Evolutionary conservation across 2,797 vertebrate genomes (phyloP).

Genomic region (Enteromius viviparus): DNA sequence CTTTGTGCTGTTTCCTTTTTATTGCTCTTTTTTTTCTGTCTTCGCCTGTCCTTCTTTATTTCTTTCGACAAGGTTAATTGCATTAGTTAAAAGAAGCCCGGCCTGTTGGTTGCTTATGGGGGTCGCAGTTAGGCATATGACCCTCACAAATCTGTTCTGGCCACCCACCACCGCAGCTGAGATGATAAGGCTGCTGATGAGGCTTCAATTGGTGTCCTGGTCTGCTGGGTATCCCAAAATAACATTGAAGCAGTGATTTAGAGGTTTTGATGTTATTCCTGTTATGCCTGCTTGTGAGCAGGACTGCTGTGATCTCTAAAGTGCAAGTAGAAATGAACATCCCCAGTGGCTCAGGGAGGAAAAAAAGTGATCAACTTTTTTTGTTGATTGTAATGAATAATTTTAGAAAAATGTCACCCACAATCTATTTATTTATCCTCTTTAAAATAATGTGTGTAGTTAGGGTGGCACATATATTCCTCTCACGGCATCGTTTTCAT

Average conservation of each 20-base stretch:
- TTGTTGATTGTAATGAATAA: neutral
- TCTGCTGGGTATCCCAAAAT: slow-evolving; percentile 43
- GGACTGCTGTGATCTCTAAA: slow-evolving; percentile 2
- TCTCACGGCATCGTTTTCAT: neutral
- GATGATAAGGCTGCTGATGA: slow-evolving; percentile 59
- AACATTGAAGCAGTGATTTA: slow-evolving; percentile 43
- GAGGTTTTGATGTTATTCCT: slow-evolving; percentile 26
- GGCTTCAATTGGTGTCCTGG: slow-evolving; percentile 52
- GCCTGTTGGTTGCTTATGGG: slow-evolving; percentile 64
- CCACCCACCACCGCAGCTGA: slow-evolving; percentile 56
- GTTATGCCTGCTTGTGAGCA: slow-evolving; percentile 20
- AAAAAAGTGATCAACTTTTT: neutral
- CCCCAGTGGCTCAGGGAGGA: neutral
- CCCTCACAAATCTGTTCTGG: slow-evolving; percentile 68
- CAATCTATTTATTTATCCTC: neutral
- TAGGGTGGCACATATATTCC: neutral
- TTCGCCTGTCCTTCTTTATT: slow-evolving; percentile 14
- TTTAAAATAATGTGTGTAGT: neutral
- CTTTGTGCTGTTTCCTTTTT: slow-evolving; percentile 30
- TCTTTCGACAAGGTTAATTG: slow-evolving; percentile 73
- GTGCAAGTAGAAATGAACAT: slow-evolving; percentile 2
- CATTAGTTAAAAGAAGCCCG: slow-evolving; percentile 72
- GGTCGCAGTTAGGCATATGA: slow-evolving; percentile 68
- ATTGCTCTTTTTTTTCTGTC: slow-evolving; percentile 33
- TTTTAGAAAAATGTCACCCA: neutral